Percentiles rank a stretch among this genome's conserved stretches.
Evolutionary conservation across 2,797 vertebrate genomes (phyloP).

Genomic region (Petrocephalus sullivani): DNA sequence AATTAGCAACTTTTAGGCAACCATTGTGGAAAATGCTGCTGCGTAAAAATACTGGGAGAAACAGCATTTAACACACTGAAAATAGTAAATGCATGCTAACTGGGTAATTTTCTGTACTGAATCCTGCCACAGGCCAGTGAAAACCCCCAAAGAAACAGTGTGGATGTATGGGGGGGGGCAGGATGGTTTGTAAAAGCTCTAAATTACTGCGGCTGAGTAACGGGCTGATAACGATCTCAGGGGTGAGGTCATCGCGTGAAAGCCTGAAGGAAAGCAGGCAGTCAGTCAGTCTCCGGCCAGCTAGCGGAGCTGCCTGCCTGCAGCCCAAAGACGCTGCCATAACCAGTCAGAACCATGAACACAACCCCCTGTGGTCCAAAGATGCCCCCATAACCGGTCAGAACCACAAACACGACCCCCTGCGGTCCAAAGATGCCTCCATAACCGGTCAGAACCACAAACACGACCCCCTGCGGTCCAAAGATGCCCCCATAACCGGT

Average conservation of each 20-base stretch:
- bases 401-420: too few relatives aligned
- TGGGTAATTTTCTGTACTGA: neutral
- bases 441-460: too few relatives aligned
- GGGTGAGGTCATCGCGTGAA: conserved; percentile 39
- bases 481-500: too few relatives aligned
- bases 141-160: neutral
- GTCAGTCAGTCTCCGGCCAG: neutral
- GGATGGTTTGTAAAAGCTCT: conserved; percentile 16
- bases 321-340: neutral
- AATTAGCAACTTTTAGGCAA: neutral
- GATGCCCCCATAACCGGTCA: neutral
- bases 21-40: neutral
- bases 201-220: conserved; percentile 37
- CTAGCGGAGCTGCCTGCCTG: neutral
- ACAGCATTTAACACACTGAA: neutral
- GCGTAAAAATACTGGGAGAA: neutral
- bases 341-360: neutral
- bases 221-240: conserved; percentile 42
- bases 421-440: too few relatives aligned
- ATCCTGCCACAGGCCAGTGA: neutral
- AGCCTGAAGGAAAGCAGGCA: conserved; percentile 26
- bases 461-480: too few relatives aligned
- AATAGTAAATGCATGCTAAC: neutral
- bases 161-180: neutral
- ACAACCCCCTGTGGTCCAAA: neutral